Percentiles rank a stretch among this genome's conserved stretches.
Conservation (phyloP, 1,140 invertebrate genomes). For the Chrysomallon squamiferum region DNA sequence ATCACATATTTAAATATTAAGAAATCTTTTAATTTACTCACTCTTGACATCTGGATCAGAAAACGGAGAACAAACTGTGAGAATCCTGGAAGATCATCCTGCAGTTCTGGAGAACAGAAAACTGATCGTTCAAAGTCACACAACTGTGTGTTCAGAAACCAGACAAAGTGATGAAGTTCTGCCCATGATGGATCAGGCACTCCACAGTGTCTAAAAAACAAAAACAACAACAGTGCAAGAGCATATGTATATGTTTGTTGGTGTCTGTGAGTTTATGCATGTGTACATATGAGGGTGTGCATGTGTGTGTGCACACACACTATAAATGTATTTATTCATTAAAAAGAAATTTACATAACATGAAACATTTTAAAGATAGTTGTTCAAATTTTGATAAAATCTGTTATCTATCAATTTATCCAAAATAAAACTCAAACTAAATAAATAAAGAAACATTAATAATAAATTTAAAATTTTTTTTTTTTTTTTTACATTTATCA, state of each 20-base stretch:
- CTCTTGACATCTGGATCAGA: slow-evolving; percentile 53
- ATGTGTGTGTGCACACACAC: not conserved
- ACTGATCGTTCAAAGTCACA: slow-evolving; percentile 49
- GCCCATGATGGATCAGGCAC: slow-evolving; percentile 56
- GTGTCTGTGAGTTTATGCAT: not conserved
- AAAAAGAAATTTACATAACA: too few relatives aligned
- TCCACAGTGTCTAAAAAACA: slow-evolving; percentile 50
- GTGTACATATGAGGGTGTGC: too few relatives aligned
- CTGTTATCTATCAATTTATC: too few relatives aligned
- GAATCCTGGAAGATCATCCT: slow-evolving; percentile 55
- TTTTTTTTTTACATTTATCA: too few relatives aligned
- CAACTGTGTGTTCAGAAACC: slow-evolving; percentile 57
- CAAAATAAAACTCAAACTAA: too few relatives aligned
- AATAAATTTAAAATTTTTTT: too few relatives aligned
- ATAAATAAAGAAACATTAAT: too few relatives aligned
- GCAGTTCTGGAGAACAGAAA: slow-evolving; percentile 40
- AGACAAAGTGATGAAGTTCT: slow-evolving; percentile 58
- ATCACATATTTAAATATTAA: not conserved
- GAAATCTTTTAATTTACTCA: slow-evolving; percentile 15
- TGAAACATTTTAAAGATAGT: too few relatives aligned
- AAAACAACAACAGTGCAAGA: not conserved
- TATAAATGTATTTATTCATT: too few relatives aligned
- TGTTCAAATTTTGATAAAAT: too few relatives aligned
- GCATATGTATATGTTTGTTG: not conserved
- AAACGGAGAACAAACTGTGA: slow-evolving; percentile 48